A percentile compares a stretch with the other conserved stretches of the same genome.
These are phyloP conservation scores for Drepanosiphum platanoidis DNA, from an alignment of 2,888 invertebrate genomes.

Conservation along the genomic window DNA sequence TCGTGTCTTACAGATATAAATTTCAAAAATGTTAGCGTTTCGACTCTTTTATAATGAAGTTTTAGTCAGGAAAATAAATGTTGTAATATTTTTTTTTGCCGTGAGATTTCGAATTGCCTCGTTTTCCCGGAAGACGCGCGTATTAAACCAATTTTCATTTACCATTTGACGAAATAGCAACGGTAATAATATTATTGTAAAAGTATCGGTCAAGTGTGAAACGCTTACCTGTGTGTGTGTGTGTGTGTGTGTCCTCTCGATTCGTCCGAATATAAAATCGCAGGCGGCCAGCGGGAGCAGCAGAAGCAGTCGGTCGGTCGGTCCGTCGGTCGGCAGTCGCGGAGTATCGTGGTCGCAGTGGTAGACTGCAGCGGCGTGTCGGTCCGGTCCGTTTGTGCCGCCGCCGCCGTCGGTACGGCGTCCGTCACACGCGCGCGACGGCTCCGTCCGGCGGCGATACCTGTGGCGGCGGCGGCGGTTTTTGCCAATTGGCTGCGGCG, in stretches of 20 bases:
- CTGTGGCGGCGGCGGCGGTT: conserved; percentile 57
- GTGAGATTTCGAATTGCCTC: too few relatives aligned
- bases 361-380: conserved; percentile 1
- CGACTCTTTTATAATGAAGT: too few relatives aligned
- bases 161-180: too few relatives aligned
- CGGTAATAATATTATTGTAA: too few relatives aligned
- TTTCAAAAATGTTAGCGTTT: too few relatives aligned
- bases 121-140: too few relatives aligned
- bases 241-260: background rate
- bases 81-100: too few relatives aligned
- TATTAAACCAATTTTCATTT: too few relatives aligned
- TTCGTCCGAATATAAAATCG: background rate
- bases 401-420: conserved; percentile 45
- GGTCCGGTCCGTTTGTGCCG: conserved; percentile 27
- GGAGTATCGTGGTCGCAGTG: background rate
- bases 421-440: conserved; percentile 39
- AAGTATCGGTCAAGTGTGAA: too few relatives aligned
- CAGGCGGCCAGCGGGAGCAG: background rate
- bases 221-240: background rate
- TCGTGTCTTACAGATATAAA: too few relatives aligned
- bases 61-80: too few relatives aligned
- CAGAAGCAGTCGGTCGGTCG: background rate
- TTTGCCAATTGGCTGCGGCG: conserved; percentile 57
- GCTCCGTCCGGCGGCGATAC: conserved; percentile 46
- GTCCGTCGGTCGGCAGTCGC: too few relatives aligned